Percentiles rank a stretch among this genome's conserved stretches.
phyloP scores from a whole-genome alignment of 2,797 vertebrate genomes.

The Ctenopoma kingsleyae region DNA sequence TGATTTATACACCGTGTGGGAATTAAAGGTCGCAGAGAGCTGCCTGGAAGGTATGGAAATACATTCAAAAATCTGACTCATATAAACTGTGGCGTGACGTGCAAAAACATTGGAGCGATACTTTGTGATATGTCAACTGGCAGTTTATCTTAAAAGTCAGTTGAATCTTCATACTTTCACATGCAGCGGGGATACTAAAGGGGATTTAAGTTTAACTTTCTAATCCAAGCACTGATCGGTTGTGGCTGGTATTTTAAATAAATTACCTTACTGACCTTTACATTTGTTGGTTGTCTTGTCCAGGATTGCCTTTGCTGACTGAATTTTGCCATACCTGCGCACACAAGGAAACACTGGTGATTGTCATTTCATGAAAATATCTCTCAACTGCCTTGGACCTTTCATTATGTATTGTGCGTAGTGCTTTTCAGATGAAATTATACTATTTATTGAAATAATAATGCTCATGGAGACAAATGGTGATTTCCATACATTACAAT shows the following conservation, averaged over 20 bases:
- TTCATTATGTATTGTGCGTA: neutral
- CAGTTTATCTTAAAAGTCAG: neutral
- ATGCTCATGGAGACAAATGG: neutral
- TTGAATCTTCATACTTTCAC: neutral
- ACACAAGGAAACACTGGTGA: neutral
- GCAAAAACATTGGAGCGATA: neutral
- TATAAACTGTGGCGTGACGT: neutral
- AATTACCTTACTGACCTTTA: conserved; percentile 90
- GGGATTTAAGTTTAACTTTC: neutral
- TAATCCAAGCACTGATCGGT: neutral
- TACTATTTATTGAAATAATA: neutral
- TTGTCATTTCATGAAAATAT: conserved; percentile 1
- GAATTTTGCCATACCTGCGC: conserved; percentile 97
- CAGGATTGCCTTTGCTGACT: conserved; percentile 98
- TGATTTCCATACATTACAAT: conserved; percentile 1
- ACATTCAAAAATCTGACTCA: neutral
- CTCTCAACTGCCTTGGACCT: neutral
- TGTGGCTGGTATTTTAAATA: neutral
- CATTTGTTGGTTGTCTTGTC: conserved; percentile 99
- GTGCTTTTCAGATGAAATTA: neutral
- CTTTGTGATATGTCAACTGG: neutral
- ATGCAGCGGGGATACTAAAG: neutral
- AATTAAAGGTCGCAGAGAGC: conserved; percentile 4
- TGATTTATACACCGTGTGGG: conserved; percentile 34
- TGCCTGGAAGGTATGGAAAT: conserved; percentile 14